Evolutionary conservation across 2,113 vertebrate species (phyloP).

Genomic region (Thoracochromis brauschi): DNA sequence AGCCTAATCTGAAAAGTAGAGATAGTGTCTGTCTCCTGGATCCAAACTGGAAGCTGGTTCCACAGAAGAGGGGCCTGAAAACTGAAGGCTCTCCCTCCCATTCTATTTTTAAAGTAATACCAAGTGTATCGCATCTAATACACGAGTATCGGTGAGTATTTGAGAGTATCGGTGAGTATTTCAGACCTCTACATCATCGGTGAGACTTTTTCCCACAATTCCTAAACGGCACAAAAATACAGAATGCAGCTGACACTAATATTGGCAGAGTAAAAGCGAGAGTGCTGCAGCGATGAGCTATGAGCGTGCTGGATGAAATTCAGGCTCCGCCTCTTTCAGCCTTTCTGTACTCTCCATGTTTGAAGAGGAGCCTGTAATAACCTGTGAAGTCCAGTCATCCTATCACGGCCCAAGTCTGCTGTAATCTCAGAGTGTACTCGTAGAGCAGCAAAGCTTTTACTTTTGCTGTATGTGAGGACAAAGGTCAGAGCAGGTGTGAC

Average conservation of each 20-base stretch:
- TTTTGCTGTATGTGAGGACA: not conserved
- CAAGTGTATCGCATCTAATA: not conserved
- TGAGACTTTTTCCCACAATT: not conserved
- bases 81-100: not conserved
- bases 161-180: not conserved
- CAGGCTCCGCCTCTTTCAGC: not conserved
- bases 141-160: not conserved
- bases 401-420: not conserved
- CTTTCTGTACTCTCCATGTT: not conserved
- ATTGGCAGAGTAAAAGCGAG: not conserved
- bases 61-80: not conserved
- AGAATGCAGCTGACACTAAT: not conserved
- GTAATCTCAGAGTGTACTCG: not conserved
- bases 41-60: not conserved
- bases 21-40: not conserved
- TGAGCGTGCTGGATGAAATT: not conserved
- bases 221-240: not conserved
- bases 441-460: not conserved
- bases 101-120: not conserved
- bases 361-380: not conserved
- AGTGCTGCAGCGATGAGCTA: not conserved
- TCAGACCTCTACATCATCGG: not conserved
- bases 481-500: not conserved
- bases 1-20: not conserved
- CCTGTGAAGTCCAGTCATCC: not conserved